These are phyloP conservation scores for Dryas iulia DNA, from an alignment of 1,140 invertebrate species.

Conservation along the genomic window DNA sequence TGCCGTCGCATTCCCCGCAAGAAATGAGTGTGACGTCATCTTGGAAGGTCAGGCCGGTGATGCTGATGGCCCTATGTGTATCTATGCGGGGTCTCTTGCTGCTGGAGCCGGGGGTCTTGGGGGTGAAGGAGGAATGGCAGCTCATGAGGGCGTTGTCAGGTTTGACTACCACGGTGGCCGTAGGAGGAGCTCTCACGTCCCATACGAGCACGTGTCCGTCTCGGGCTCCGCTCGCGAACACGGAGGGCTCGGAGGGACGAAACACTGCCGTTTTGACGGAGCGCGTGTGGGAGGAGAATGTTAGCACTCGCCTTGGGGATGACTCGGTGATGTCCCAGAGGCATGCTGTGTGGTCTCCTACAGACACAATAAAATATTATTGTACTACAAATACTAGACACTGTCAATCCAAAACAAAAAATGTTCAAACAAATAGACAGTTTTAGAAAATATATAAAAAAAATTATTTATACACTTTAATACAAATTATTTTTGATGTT, in stretches of 20 bases:
- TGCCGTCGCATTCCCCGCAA: conserved; percentile 90
- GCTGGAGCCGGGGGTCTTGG: conserved; percentile 76
- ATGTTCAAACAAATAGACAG: no score
- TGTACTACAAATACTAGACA: no score
- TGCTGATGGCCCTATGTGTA: conserved; percentile 72
- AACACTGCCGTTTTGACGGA: conserved; percentile 91
- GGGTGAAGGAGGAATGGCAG: conserved; percentile 79
- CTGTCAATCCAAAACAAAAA: no score
- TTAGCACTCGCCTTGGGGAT: conserved; percentile 68
- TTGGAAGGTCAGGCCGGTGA: conserved; percentile 90
- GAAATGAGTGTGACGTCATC: conserved; percentile 88
- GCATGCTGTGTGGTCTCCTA: conserved; percentile 89
- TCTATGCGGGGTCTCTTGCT: conserved; percentile 63
- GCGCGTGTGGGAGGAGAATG: conserved; percentile 87
- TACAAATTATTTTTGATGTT: no score
- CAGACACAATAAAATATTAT: conserved; percentile 1
- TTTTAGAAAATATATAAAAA: no score
- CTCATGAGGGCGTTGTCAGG: conserved; percentile 84
- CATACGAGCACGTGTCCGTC: conserved; percentile 92
- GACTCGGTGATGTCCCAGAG: conserved; percentile 85
- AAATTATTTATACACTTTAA: no score
- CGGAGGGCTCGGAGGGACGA: conserved; percentile 83
- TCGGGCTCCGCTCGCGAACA: conserved; percentile 92
- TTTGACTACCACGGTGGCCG: conserved; percentile 74
- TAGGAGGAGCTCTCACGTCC: conserved; percentile 84